These are phyloP conservation scores for Tachypleus tridentatus DNA, from an alignment of 1,140 invertebrate species.

Conservation along the genomic window DNA sequence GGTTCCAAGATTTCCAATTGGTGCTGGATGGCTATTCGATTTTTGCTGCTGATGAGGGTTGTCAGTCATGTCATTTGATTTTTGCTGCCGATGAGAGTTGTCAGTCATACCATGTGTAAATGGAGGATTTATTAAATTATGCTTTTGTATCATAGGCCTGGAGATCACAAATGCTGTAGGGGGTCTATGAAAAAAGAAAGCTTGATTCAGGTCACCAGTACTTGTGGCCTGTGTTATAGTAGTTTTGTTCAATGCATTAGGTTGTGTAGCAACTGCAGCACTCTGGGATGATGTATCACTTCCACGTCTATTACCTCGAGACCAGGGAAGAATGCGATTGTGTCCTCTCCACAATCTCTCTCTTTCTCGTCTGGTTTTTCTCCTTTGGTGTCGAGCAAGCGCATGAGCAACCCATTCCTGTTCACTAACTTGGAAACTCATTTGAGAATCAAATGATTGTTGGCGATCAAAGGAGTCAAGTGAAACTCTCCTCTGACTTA, in stretches of 20 bases:
- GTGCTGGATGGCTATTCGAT: constrained; percentile 1
- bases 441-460: constrained; percentile 64
- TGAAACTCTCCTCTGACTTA: constrained; percentile 11
- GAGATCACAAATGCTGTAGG: not conserved
- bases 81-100: constrained; percentile 7
- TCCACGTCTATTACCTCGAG: constrained; percentile 34
- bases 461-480: constrained; percentile 36
- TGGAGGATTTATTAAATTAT: constrained; percentile 6
- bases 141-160: constrained; percentile 3
- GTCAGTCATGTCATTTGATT: not conserved
- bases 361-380: constrained; percentile 57
- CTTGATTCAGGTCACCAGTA: constrained; percentile 20
- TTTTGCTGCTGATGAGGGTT: not conserved
- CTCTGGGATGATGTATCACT: constrained; percentile 67
- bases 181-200: not conserved
- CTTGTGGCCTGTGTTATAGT: constrained; percentile 20
- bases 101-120: constrained; percentile 21
- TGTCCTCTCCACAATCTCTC: constrained; percentile 31
- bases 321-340: constrained; percentile 29
- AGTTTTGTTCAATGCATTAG: not conserved
- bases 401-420: constrained; percentile 21
- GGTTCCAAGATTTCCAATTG: not conserved
- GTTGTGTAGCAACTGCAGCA: constrained; percentile 5
- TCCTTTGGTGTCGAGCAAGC: constrained; percentile 45
- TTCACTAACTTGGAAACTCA: constrained; percentile 45